phyloP scores from a whole-genome alignment of 92 coral and sea anemone species.

The Epizoanthus illoricatus region DNA sequence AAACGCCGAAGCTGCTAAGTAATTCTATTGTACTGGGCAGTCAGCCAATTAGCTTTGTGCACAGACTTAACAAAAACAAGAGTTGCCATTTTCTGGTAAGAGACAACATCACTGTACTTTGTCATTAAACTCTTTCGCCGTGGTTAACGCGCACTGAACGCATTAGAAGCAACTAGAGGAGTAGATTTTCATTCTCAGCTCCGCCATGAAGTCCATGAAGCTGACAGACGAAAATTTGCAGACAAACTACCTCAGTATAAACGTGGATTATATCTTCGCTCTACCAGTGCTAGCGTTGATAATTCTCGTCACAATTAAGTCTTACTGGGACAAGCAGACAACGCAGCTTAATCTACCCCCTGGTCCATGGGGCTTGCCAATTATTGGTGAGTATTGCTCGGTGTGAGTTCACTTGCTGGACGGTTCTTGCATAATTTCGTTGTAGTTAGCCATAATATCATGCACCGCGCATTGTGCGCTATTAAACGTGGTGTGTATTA shows the following conservation, averaged over 20 bases:
- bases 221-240: neutral
- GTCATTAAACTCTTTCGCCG: too few relatives aligned
- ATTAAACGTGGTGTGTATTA: too few relatives aligned
- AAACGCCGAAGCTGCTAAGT: neutral
- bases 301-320: neutral
- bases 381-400: neutral
- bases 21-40: neutral
- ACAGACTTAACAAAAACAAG: neutral
- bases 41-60: neutral
- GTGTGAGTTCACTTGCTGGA: neutral
- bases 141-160: neutral
- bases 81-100: too few relatives aligned
- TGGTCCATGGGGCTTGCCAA: conserved; percentile 5
- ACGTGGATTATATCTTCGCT: neutral
- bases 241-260: neutral
- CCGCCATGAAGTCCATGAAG: neutral
- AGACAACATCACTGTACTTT: too few relatives aligned
- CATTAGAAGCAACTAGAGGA: neutral
- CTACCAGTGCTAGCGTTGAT: neutral
- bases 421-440: neutral
- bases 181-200: neutral
- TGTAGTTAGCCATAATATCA: neutral
- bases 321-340: neutral
- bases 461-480: neutral
- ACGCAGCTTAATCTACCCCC: neutral